Percentiles rank a stretch among this genome's conserved stretches.
Evolutionary conservation across 2,888 invertebrate species (phyloP).

Genomic region (Scaptomyza tumidula): DNA sequence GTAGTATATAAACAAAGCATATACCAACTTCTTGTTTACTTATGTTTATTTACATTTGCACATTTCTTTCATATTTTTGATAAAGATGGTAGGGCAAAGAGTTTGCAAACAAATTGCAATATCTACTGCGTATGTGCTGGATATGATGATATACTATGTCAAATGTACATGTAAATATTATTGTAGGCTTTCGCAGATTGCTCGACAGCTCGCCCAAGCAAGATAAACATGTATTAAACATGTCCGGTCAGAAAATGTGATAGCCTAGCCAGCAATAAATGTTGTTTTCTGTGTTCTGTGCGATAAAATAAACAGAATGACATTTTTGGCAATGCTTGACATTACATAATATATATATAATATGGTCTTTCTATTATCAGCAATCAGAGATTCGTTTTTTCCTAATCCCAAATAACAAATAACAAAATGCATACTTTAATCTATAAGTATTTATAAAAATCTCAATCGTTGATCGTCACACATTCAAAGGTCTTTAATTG

Average conservation of each 20-base stretch:
- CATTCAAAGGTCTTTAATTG: slow-evolving; percentile 45
- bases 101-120: slow-evolving; percentile 10
- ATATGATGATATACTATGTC: slow-evolving; percentile 12
- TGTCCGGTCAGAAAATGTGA: slow-evolving; percentile 47
- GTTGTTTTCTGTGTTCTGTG: not conserved
- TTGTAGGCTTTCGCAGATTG: slow-evolving; percentile 51
- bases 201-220: slow-evolving; percentile 31
- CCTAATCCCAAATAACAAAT: slow-evolving; percentile 16
- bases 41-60: not conserved
- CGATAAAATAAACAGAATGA: slow-evolving; percentile 32
- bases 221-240: slow-evolving; percentile 54
- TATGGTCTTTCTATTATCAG: not conserved
- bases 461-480: slow-evolving; percentile 32
- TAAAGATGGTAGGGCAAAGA: not conserved
- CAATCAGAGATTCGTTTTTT: not conserved
- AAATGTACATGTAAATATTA: slow-evolving; percentile 60
- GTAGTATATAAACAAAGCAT: no score
- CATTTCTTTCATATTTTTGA: not conserved
- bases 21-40: not conserved
- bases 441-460: not conserved
- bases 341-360: slow-evolving; percentile 11
- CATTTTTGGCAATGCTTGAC: slow-evolving; percentile 19
- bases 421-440: not conserved
- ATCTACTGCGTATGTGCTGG: slow-evolving; percentile 18
- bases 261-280: slow-evolving; percentile 18